These are phyloP conservation scores for Anthrax anthrax DNA, from an alignment of 2,888 invertebrate genomes.

Conservation along the genomic window DNA sequence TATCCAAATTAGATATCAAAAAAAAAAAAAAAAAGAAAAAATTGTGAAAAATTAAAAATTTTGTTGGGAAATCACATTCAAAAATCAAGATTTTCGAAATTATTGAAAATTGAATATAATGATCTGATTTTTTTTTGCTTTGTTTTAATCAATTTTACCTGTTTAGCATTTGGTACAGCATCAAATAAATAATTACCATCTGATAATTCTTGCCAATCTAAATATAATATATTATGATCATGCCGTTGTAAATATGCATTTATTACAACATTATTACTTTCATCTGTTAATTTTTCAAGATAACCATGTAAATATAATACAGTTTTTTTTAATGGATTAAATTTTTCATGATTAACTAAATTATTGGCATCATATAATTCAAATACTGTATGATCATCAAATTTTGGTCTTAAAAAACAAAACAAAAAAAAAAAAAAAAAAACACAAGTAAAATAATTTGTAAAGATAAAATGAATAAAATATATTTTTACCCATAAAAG, in stretches of 20 bases:
- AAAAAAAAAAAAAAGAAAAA: background rate
- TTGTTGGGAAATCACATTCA: too few species aligned
- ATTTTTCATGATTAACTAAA: constrained; percentile 21
- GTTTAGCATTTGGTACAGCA: constrained; percentile 28
- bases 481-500: constrained; percentile 21
- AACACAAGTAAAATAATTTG: background rate
- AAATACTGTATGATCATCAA: constrained; percentile 22
- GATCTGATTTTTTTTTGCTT: too few species aligned
- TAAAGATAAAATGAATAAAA: background rate
- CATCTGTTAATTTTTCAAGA: constrained; percentile 41
- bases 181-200: constrained; percentile 32
- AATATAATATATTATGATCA: constrained; percentile 27
- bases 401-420: constrained; percentile 19
- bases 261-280: constrained; percentile 39
- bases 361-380: constrained; percentile 20
- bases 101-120: too few species aligned
- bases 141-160: too few species aligned
- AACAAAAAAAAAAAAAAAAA: background rate
- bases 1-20: constrained; percentile 6
- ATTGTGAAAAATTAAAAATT: too few species aligned
- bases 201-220: constrained; percentile 32
- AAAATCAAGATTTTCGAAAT: too few species aligned
- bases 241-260: constrained; percentile 27
- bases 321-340: constrained; percentile 36
- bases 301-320: constrained; percentile 46